Base-by-base conservation (phyloP, 2,888 invertebrate species). In the Erynnis tages region DNA sequence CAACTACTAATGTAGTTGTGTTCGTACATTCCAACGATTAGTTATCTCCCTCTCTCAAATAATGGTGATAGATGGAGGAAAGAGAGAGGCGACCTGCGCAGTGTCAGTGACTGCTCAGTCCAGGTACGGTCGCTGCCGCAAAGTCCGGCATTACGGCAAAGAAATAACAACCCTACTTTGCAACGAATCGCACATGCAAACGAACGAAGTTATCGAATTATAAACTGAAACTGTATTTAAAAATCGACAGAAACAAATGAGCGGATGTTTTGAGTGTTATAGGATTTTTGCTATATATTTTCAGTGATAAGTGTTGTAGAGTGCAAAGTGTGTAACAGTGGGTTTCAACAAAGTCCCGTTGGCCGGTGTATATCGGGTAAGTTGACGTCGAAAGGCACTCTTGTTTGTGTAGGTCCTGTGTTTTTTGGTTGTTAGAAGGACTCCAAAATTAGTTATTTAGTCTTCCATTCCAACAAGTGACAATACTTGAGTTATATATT, bases 71-170 rank as follows among this genome's bases (percentile, higher is more conserved):
- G 43, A 50, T 48, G 69, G 61, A 57, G 61, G 79, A 88, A 55
- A 68, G 78, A 73, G 83, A 81, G 61, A 69, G 61, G 59, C 56
- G 62, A 73, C 67, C 57, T 79, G 82, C 82, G 81, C 84, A 85
- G 80, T 86, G 87, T 86, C 88, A 87, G 71, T 88, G 88, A 88
- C 88, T 73, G 76, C 60, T 82, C 80, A 84, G 84, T 84, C 63
- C 64, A 29, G 50, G 43, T 37, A 37, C 74, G 73, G 78, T 75
- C 73, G 69, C 62, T 67, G 72, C 65, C 46, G 62, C 57, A 56
- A 54, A 67, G 63, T 68, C 60, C 58, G 66, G 62, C 58, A 54
- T 60, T 63, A 58, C 59, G 43, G 53, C 50, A 34, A 48, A 54
- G 45, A 56, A 57, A 50, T 54, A 53, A 46, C 57, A 57, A 57